Conservation (phyloP, 2,797 vertebrate species). For the Acrossocheilus wenchowensis region DNA sequence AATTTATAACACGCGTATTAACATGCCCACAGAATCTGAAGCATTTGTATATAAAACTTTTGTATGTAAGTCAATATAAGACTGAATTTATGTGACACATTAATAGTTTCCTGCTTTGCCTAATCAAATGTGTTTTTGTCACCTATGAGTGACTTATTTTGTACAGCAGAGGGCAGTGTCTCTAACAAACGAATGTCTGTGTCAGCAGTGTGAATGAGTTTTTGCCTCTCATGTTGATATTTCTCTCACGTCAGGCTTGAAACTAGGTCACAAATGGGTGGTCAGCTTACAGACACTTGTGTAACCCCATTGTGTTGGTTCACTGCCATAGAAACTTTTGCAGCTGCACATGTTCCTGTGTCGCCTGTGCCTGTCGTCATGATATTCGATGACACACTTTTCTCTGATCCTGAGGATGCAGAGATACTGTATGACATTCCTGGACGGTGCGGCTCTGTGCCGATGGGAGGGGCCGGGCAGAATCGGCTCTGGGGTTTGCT, state of each 20-base stretch:
- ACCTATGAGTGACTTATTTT: background rate
- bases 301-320: background rate
- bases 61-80: background rate
- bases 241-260: conserved; percentile 22
- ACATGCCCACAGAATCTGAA: background rate
- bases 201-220: background rate
- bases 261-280: conserved; percentile 41
- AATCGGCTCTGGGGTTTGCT: conserved; percentile 31
- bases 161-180: conserved; percentile 46
- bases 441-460: background rate
- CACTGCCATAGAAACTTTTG: background rate
- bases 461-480: background rate
- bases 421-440: conserved; percentile 17
- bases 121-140: background rate
- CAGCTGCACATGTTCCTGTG: background rate
- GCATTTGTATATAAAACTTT: background rate
- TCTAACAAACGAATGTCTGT: background rate
- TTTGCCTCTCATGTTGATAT: conserved; percentile 15
- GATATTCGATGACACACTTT: background rate
- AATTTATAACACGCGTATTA: background rate
- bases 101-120: background rate
- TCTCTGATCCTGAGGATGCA: conserved; percentile 11
- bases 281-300: conserved; percentile 13
- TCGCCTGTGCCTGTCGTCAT: background rate
- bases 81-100: background rate